A percentile compares a stretch with the other conserved stretches of the same genome.
Conservation (phyloP, 2,113 vertebrate genomes). For the Vulpes ferrilata region DNA sequence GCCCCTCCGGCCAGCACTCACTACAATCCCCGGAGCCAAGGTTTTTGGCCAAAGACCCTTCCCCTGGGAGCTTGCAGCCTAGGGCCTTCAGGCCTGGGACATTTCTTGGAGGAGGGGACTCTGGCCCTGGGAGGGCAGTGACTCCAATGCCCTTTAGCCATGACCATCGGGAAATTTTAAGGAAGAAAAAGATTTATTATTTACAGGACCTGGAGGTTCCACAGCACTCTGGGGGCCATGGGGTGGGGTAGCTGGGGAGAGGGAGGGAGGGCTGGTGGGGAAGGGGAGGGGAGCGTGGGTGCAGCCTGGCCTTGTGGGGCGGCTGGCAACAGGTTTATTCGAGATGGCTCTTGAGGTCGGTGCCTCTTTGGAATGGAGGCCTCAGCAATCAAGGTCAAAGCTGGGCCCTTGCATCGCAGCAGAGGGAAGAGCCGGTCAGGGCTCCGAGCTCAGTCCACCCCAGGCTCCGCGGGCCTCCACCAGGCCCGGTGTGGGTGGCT, state of each 20-base stretch:
- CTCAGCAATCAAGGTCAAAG: neutral
- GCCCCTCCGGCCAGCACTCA: neutral
- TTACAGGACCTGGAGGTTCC: neutral
- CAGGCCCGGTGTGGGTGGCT: neutral
- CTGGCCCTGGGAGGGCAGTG: neutral
- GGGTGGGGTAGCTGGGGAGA: neutral
- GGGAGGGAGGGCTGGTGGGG: neutral
- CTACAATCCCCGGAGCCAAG: neutral
- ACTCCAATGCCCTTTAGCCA: neutral
- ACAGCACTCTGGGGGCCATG: neutral
- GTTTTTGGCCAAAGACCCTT: neutral
- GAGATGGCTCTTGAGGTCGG: neutral
- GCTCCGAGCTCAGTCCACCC: neutral
- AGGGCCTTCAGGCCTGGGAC: neutral
- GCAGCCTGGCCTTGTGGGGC: neutral
- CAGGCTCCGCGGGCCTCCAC: rapidly evolving
- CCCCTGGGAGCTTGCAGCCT: neutral
- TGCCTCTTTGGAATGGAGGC: neutral
- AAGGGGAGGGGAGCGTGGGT: neutral
- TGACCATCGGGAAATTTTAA: neutral
- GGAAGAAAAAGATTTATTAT: neutral
- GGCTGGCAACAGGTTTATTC: neutral
- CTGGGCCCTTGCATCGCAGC: neutral
- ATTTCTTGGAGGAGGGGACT: neutral
- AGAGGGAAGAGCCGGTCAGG: neutral